Evolutionary conservation across 1,140 invertebrate species (phyloP).

Genomic region (Cheumatopsyche charites): DNA sequence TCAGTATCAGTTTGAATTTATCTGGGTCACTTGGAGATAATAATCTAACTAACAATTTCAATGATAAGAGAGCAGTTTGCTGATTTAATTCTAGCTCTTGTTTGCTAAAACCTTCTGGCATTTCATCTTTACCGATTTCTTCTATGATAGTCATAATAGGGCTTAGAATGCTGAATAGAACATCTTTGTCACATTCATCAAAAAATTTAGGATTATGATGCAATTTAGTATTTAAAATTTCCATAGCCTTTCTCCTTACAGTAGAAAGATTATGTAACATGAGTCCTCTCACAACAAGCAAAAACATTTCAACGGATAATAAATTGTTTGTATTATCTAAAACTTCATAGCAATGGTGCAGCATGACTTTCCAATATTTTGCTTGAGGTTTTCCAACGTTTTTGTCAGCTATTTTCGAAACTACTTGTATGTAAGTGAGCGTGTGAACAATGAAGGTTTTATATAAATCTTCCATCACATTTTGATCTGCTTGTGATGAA

Average conservation of each 20-base stretch:
- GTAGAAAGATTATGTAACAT: slow-evolving; percentile 70
- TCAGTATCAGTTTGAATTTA: slow-evolving; percentile 69
- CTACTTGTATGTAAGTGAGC: slow-evolving; percentile 69
- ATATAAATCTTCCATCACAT: slow-evolving; percentile 66
- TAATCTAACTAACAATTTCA: slow-evolving; percentile 79
- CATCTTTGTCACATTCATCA: slow-evolving; percentile 55
- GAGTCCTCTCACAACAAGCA: slow-evolving; percentile 75
- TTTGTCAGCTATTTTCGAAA: slow-evolving; percentile 64
- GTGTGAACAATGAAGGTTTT: slow-evolving; percentile 72
- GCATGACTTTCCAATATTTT: slow-evolving; percentile 82
- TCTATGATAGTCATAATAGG: slow-evolving; percentile 67
- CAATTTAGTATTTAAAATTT: slow-evolving; percentile 81
- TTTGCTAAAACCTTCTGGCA: slow-evolving; percentile 55
- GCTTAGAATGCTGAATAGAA: slow-evolving; percentile 66
- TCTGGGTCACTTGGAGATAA: slow-evolving; percentile 68
- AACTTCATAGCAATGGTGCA: slow-evolving; percentile 78
- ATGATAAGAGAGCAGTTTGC: slow-evolving; percentile 79
- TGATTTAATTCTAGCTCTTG: slow-evolving; percentile 70
- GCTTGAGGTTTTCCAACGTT: slow-evolving; percentile 62
- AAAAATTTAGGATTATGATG: slow-evolving; percentile 70
- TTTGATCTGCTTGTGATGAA: slow-evolving; percentile 57
- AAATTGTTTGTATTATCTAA: slow-evolving; percentile 78
- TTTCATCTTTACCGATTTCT: slow-evolving; percentile 60
- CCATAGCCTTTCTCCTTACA: slow-evolving; percentile 81
- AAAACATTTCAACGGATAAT: slow-evolving; percentile 76